Evolutionary conservation across 2,888 invertebrate genomes (phyloP), one percentile per base, ranked within the genome.

Genomic region (Acanthosepion esculentum): DNA sequence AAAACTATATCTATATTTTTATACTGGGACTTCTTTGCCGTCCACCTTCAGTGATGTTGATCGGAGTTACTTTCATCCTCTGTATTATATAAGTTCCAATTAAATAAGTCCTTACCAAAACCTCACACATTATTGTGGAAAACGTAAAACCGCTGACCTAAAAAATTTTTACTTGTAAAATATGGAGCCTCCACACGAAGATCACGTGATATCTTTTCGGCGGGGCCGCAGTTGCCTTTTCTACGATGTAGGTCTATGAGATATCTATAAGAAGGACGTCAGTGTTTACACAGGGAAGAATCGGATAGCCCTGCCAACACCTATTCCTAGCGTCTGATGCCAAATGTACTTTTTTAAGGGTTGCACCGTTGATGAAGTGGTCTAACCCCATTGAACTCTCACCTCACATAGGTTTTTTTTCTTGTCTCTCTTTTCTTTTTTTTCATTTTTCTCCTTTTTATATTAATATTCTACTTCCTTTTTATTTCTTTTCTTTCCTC

Each of bases 321-420:
- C 12, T 15, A 33, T n/a, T 78, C n/a, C 78, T n/a, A n/a, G 15
- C 78, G n/a, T 78, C 78, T 78, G 78, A 8, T 78, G 78, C 78
- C 78, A 78, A 33, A 18, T n/a, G 78, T 78, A 78, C 78, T 78
- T 78, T 64, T 59, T 33, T 78, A 78, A 78, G 78, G n/a, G 10
- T 33, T 78, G 78, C 78, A 78, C 78, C 78, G n/a, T 78, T 78
- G n/a, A 78, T 78, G n/a, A 78, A 78, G 78, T 33, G 78, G n/a
- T 78, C 8, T 78, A 78, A 1, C 78, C 78, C n/a, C 78, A 78
- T n/a, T 78, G 78, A 78, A 78, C 78, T 78, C n/a, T 78, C 78
- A 78, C 78, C 78, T 78, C n/a, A 78, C 1, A 33, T n/a, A 41
- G 41, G 41, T 15, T 18, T n/a, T 78, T 78, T n/a, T 78, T 15